Base-by-base conservation (phyloP, 1,140 invertebrate genomes). In the Drosophila aff. region DNA sequence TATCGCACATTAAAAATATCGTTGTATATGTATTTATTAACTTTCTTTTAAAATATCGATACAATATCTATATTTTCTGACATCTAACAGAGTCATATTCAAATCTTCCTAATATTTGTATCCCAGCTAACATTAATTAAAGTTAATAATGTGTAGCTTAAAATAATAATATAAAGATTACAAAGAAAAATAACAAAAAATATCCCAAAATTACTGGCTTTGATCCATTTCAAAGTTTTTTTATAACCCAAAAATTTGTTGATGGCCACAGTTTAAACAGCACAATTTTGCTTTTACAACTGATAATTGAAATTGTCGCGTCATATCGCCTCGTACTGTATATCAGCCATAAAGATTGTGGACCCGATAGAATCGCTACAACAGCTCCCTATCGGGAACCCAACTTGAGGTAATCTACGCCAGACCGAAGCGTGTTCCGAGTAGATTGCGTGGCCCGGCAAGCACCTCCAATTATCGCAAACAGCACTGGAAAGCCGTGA, bases 401-500 rank as follows among this genome's bases (percentile, higher is more conserved):
- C 40, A 53, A 43, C 46, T 67, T 21, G 11, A 47, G 31, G 21
- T 72, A 60, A 72, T 73, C 66, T 71, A 41, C 26, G 52, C 44
- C 26, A 59, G 49, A 36, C 26, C 68, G 11, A 47, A 38, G 23
- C 33, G 40, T 52, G 28, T 47, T 43, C 15, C 63, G 21, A 23
- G 16, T 49, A 72, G 43, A 72, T 73, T 60, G 66, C 31, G 66
- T 69, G 46, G 16, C 15, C 63, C 23, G 28, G 43, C 9, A 31
- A 50, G 49, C n/a, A 50, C 66, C 44, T 59, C 46, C 69, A 73
- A 73, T 73, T 73, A 52, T 73, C 53, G 53, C 66, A 59, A 73
- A 60, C 71, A 84, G 65, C 66, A 57, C 52, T 50, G 64, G 55
- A 43, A 62, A 49, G 18, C 81, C 77, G 79, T 76, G 62, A 80